phyloP scores from a whole-genome alignment of 2,888 invertebrate species.

The Cheilosia pagana region DNA sequence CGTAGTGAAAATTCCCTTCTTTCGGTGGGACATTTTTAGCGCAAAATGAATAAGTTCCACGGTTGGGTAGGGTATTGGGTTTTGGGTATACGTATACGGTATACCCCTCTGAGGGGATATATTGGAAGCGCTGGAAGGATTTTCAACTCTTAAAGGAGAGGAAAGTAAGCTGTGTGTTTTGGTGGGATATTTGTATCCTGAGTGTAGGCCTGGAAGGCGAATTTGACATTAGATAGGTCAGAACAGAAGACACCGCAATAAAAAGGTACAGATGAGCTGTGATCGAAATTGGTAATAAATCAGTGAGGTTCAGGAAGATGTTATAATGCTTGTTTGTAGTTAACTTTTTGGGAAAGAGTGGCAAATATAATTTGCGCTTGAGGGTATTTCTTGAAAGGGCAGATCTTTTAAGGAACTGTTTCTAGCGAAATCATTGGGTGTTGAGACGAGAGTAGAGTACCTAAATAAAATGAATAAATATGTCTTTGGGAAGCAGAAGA shows the following conservation, averaged over 20 bases:
- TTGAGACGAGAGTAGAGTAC: too few species aligned
- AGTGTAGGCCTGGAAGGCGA: slow-evolving; percentile 4
- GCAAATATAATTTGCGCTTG: neutral
- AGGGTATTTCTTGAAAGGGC: too few species aligned
- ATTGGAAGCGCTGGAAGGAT: neutral
- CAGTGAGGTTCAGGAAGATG: neutral
- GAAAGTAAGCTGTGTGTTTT: neutral
- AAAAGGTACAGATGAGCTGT: slow-evolving; percentile 1
- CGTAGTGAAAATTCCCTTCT: slow-evolving; percentile 48
- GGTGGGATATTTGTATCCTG: neutral
- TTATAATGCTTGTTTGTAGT: neutral
- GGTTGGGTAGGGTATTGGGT: neutral
- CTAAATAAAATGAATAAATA: too few species aligned
- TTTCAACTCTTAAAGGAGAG: neutral
- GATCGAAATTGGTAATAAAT: neutral
- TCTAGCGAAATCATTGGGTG: too few species aligned
- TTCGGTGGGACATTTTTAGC: neutral
- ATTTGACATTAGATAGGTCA: slow-evolving; percentile 5
- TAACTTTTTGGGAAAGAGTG: neutral
- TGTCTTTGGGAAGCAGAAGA: too few species aligned
- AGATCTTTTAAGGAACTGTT: too few species aligned
- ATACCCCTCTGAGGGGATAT: neutral
- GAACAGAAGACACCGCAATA: slow-evolving; percentile 1
- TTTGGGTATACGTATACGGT: too few species aligned
- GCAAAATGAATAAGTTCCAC: neutral